Evolutionary conservation across 2,888 invertebrate genomes (phyloP).

Genomic region (Phaonia tiefii): DNA sequence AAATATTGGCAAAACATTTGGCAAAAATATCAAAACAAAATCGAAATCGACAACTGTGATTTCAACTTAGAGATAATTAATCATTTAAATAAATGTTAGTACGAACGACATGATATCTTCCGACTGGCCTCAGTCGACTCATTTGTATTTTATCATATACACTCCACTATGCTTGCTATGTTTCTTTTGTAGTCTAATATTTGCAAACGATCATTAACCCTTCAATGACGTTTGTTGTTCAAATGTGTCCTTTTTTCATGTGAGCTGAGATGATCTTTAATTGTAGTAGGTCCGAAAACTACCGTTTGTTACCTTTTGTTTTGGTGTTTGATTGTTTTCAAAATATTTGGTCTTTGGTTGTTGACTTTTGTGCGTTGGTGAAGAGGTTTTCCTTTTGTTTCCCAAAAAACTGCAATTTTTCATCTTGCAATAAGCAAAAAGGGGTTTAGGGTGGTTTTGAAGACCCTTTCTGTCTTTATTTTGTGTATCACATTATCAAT

Average conservation of each 20-base stretch:
- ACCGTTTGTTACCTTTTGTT: slow-evolving; percentile 12
- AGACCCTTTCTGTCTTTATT: background rate
- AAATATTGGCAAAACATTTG: slow-evolving; percentile 28
- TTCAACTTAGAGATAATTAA: background rate
- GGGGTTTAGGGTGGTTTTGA: background rate
- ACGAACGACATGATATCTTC: background rate
- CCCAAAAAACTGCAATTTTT: slow-evolving; percentile 11
- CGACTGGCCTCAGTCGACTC: slow-evolving; percentile 5
- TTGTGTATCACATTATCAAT: too few relatives aligned
- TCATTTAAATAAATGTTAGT: slow-evolving; percentile 25
- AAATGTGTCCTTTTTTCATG: background rate
- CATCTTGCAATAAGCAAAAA: background rate
- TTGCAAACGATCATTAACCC: slow-evolving; percentile 13
- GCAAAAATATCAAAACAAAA: slow-evolving; percentile 15
- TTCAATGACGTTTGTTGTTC: slow-evolving; percentile 9
- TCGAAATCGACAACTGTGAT: background rate
- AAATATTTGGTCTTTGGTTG: background rate
- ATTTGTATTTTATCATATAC: background rate
- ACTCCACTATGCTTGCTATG: background rate
- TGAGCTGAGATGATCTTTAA: background rate
- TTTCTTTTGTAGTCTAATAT: background rate
- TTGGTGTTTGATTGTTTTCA: background rate
- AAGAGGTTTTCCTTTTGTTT: slow-evolving; percentile 15
- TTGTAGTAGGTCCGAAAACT: background rate
- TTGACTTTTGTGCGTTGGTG: background rate